Conservation (phyloP, 2,888 invertebrate genomes). For the Idaea dimidiata region DNA sequence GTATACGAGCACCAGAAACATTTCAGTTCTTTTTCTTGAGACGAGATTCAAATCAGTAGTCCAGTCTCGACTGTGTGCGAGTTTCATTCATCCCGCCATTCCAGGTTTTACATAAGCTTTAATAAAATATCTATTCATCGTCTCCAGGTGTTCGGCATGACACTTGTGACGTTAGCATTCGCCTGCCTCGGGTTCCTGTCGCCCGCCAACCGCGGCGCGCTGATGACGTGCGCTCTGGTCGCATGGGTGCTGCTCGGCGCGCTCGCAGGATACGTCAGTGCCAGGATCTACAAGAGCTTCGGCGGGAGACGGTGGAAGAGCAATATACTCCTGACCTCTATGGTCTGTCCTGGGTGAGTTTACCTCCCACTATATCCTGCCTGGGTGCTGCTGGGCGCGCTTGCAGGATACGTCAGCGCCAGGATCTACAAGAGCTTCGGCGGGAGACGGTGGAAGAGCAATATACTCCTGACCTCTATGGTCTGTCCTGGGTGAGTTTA, state of each 20-base stretch:
- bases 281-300: slow-evolving; percentile 98
- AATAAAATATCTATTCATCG: neutral
- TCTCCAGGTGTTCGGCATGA: slow-evolving; percentile 90
- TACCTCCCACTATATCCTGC: slow-evolving; percentile 70
- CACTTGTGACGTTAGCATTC: slow-evolving; percentile 96
- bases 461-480: slow-evolving; percentile 97
- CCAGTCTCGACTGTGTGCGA: no score
- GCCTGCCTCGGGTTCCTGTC: slow-evolving; percentile 99
- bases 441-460: slow-evolving; percentile 99
- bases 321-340: slow-evolving; percentile 97
- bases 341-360: slow-evolving; percentile 96
- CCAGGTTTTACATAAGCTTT: no score
- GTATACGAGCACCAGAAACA: no score
- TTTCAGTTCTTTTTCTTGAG: no score
- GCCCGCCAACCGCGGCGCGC: slow-evolving; percentile 98
- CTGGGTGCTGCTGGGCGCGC: slow-evolving; percentile 97
- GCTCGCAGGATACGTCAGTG: slow-evolving; percentile 97
- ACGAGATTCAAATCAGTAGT: no score
- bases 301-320: slow-evolving; percentile 99
- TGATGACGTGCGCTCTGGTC: slow-evolving; percentile 99
- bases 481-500: slow-evolving; percentile 94
- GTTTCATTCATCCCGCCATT: no score
- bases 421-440: slow-evolving; percentile 99
- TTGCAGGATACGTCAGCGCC: slow-evolving; percentile 98
- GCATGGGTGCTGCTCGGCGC: slow-evolving; percentile 98